Percentiles rank a stretch among this genome's conserved stretches.
Evolutionary conservation across 37 sponge, comb jelly and placozoan species (phyloP).

Genomic region (Ephydatia muelleri): DNA sequence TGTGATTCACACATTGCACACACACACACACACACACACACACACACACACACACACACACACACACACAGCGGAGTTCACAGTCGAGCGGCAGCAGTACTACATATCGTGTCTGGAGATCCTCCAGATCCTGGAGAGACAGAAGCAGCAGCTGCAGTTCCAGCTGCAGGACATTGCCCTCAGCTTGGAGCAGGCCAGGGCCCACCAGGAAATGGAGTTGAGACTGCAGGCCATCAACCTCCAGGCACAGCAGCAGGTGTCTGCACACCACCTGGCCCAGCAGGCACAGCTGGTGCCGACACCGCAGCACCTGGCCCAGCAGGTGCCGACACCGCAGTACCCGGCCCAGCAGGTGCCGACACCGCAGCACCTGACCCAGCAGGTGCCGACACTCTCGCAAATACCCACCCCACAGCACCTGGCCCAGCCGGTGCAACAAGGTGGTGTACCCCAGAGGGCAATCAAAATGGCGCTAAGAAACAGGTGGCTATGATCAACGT

Average conservation of each 20-base stretch:
- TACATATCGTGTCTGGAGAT: constrained; percentile 8
- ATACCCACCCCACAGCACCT: not conserved
- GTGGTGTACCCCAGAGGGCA: not conserved
- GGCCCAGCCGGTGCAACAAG: constrained; percentile 11
- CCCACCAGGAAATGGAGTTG: no score
- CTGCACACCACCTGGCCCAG: no score
- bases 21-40: no score
- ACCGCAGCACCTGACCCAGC: constrained; percentile 27
- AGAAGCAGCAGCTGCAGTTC: constrained; percentile 45
- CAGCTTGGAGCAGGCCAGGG: no score
- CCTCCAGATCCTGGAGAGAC: constrained; percentile 46
- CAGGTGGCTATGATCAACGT: constrained; percentile 25
- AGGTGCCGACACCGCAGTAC: constrained; percentile 15
- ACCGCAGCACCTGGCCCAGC: constrained; percentile 6
- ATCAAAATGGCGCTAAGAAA: constrained; percentile 62
- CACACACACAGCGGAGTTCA: constrained; percentile 2
- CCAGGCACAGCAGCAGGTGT: no score
- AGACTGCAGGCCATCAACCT: no score
- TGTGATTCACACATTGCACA: no score
- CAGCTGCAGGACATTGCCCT: constrained; percentile 2
- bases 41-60: no score
- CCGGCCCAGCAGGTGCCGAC: constrained; percentile 31
- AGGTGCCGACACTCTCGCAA: not conserved
- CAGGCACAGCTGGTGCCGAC: constrained; percentile 5
- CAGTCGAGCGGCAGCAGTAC: constrained; percentile 12